Base-by-base conservation (phyloP, 2,797 vertebrate species). In the Rhinogobio ventralis region DNA sequence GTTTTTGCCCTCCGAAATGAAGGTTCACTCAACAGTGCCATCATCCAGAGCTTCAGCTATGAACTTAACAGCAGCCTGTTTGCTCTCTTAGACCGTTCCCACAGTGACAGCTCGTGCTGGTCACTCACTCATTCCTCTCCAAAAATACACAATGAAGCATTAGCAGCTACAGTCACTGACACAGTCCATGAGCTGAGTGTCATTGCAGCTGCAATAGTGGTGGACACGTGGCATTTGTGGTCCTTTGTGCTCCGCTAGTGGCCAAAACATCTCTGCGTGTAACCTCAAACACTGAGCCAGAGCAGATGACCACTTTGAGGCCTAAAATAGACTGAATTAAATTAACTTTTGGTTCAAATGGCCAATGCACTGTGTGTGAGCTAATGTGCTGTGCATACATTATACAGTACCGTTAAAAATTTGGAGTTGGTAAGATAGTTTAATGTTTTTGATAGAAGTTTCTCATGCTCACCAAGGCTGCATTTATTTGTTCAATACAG, bases 81-180 rank as follows among this genome's bases (percentile, higher is more conserved):
- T 17, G 28, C n/a, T n/a, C 23, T 39, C 25, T 4, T 23, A 45
- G 23, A 33, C 53, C 5, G 49, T 51, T 68, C 71, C 15, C 53
- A 49, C 20, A 23, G 88, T 86, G 86, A 76, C 82, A 86, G 75
- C 19, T 76, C 69, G 88, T 53, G 62, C 71, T 71, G 76, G 86
- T 86, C 84, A 57, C 84, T 84, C 60, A 81, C 55, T 83, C 46
- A 46, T 36, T 45, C 9, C 55, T 28, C 75, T 64, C n/a, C 42
- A 15, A 5, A 71, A 74, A 78, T 30, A 79, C 73, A 89, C 86
- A 89, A 89, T 82, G 86, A 82, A 76, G 25, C 86, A 87, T 87
- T 89, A 86, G 28, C 57, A 82, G 20, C 46, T 33, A 23, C 72
- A 84, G 42, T 57, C 78, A 83, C 51, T 74, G 80, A 88, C 81